phyloP scores from a whole-genome alignment of 2,888 invertebrate species.

The Subacronicta megacephala region DNA sequence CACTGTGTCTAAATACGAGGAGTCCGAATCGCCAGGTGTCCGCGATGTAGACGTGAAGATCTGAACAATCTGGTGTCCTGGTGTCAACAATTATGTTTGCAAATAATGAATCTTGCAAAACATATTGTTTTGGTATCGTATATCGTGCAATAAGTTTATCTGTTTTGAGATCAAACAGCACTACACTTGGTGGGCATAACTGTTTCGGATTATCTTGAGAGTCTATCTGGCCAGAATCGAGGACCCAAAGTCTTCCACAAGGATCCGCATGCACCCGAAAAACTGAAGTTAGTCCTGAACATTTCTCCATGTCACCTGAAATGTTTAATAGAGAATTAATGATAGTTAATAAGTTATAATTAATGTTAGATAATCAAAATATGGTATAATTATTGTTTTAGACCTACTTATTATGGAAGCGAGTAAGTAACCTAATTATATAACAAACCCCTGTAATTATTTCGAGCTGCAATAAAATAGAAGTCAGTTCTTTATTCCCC shows the following conservation, averaged over 20 bases:
- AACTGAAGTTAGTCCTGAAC: constrained; percentile 93
- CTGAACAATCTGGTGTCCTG: constrained; percentile 89
- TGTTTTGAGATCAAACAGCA: constrained; percentile 92
- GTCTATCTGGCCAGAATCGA: constrained; percentile 94
- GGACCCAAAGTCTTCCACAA: constrained; percentile 94
- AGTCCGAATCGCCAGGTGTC: constrained; percentile 92
- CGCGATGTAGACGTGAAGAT: constrained; percentile 91
- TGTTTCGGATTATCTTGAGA: constrained; percentile 91
- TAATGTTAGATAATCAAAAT: no score
- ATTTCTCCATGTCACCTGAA: constrained; percentile 78
- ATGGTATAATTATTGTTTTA: no score
- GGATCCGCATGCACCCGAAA: constrained; percentile 93
- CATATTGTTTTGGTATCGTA: constrained; percentile 91
- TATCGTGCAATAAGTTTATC: constrained; percentile 91
- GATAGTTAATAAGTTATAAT: no score
- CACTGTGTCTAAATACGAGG: constrained; percentile 90
- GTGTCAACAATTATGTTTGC: constrained; percentile 92
- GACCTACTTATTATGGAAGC: no score
- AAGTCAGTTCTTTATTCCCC: no score
- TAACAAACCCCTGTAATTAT: no score
- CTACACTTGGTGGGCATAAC: constrained; percentile 93
- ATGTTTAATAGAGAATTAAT: no score
- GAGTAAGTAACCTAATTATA: no score
- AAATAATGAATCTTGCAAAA: constrained; percentile 91
- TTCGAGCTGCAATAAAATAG: no score